A percentile compares a stretch with the other conserved stretches of the same genome.
Evolutionary conservation across 1,140 invertebrate species (phyloP).

Genomic region (Pomacea maculata): DNA sequence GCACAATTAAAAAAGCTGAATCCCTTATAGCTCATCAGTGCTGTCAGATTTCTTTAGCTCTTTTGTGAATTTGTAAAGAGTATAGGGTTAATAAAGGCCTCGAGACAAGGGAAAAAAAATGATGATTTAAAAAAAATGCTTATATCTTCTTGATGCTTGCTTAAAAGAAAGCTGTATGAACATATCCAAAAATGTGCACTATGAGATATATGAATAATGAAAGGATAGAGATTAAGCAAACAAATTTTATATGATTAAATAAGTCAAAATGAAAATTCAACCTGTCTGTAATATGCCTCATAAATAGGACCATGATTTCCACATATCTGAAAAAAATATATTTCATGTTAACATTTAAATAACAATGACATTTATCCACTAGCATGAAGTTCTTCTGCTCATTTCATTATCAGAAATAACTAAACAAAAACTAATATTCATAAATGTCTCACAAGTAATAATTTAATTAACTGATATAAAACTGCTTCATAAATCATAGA

Average conservation of each 20-base stretch:
- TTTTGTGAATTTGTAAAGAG: too few relatives aligned
- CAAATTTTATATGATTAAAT: background rate
- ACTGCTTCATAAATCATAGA: background rate
- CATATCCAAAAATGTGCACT: too few relatives aligned
- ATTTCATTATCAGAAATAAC: background rate
- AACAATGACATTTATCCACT: background rate
- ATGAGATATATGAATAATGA: too few relatives aligned
- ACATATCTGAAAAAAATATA: conserved; percentile 65
- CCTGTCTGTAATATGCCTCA: conserved; percentile 59
- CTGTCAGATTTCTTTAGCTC: too few relatives aligned
- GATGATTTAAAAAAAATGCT: too few relatives aligned
- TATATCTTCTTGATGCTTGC: too few relatives aligned
- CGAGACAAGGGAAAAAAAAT: too few relatives aligned
- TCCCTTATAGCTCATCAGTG: too few relatives aligned
- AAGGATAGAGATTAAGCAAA: background rate
- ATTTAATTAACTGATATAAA: background rate
- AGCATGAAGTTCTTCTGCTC: too few relatives aligned
- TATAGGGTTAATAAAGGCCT: too few relatives aligned
- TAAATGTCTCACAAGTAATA: background rate
- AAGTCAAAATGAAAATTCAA: conserved; percentile 5
- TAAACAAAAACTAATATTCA: background rate
- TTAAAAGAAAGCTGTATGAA: too few relatives aligned
- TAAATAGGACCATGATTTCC: conserved; percentile 52
- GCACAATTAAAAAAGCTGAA: too few relatives aligned
- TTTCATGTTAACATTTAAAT: background rate